phyloP scores from a whole-genome alignment of 2,113 vertebrate genomes.

The Oreochromis niloticus region DNA sequence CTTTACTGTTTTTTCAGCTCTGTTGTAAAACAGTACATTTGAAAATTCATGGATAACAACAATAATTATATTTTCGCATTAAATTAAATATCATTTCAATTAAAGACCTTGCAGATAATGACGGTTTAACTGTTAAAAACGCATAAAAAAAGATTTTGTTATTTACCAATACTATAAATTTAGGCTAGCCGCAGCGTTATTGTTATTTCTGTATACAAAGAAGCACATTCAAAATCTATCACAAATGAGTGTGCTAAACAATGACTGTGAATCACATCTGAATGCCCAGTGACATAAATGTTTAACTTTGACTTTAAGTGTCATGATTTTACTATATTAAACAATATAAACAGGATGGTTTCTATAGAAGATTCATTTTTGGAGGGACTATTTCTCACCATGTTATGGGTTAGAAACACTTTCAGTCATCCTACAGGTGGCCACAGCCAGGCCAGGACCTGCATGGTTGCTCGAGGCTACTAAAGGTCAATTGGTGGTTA shows the following conservation, averaged over 20 bases:
- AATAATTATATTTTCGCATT: neutral
- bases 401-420: slow-evolving; percentile 29
- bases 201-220: neutral
- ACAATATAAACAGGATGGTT: neutral
- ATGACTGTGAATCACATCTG: neutral
- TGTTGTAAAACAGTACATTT: neutral
- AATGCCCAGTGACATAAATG: neutral
- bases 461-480: neutral
- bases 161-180: neutral
- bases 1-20: neutral
- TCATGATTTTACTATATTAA: neutral
- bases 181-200: neutral
- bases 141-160: neutral
- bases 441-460: neutral
- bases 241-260: fast-evolving
- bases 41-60: neutral
- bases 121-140: neutral
- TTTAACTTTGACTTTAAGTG: neutral
- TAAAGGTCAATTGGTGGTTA: slow-evolving; percentile 48
- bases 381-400: neutral
- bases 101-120: neutral
- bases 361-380: neutral
- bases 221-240: neutral
- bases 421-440: neutral
- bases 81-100: neutral